phyloP scores from a whole-genome alignment of 2,113 vertebrate species.

The Drymodes brunneopygia region DNA sequence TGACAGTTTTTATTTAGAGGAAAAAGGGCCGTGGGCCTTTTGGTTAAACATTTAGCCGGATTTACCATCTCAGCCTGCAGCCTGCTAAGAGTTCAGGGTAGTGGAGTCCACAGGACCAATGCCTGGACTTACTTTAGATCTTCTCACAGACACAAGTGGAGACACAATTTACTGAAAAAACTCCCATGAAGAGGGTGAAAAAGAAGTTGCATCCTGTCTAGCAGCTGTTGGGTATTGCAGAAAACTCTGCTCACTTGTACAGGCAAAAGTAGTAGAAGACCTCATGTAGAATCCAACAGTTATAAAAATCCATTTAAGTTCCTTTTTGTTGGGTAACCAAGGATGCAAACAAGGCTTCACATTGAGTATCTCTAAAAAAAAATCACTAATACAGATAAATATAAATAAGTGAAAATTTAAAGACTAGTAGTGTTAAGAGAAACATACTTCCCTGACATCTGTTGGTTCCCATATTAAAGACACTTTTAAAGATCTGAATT shows the following conservation, averaged over 20 bases:
- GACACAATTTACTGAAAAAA: background rate
- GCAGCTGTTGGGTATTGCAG: background rate
- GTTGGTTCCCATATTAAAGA: background rate
- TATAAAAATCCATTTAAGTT: background rate
- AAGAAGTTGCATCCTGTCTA: background rate
- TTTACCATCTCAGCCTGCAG: background rate
- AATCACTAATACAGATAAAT: background rate
- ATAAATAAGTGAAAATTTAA: background rate
- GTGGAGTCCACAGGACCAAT: background rate
- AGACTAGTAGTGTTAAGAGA: background rate
- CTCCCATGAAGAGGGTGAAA: background rate
- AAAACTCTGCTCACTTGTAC: background rate
- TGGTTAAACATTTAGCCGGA: background rate
- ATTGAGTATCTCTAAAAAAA: background rate
- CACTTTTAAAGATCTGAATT: background rate
- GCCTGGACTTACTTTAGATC: background rate
- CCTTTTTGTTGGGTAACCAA: background rate
- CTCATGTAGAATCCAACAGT: background rate
- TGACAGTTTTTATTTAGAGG: background rate
- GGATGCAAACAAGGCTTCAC: background rate
- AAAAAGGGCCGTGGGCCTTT: background rate
- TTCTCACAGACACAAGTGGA: background rate
- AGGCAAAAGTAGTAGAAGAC: background rate
- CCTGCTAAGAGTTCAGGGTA: background rate
- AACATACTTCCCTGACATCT: background rate